phyloP scores from a whole-genome alignment of 2,888 invertebrate species.

The Nineta flava region DNA sequence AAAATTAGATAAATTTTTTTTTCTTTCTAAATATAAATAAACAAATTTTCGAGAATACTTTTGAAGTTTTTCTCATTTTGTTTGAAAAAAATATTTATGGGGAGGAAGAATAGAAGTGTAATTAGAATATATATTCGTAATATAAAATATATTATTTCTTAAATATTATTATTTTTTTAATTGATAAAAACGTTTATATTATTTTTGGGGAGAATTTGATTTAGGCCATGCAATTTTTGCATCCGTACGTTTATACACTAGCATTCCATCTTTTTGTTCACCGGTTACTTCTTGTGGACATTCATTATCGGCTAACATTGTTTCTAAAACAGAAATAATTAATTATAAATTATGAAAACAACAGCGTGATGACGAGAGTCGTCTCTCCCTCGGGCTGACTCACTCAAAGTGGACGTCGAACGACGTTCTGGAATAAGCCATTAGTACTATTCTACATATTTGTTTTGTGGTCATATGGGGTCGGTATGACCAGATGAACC shows the following conservation, averaged over 20 bases:
- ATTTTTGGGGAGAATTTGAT: slow-evolving; percentile 23
- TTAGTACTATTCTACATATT: slow-evolving; percentile 83
- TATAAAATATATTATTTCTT: no score
- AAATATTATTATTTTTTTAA: no score
- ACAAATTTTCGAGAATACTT: no score
- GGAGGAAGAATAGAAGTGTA: no score
- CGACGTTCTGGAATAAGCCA: no score
- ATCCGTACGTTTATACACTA: slow-evolving; percentile 90
- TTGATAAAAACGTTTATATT: not conserved
- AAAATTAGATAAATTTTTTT: no score
- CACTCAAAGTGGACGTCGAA: no score
- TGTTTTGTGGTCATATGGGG: slow-evolving; percentile 88
- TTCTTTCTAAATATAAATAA: no score
- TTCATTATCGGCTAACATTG: slow-evolving; percentile 71
- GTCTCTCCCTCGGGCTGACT: no score
- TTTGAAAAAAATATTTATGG: no score
- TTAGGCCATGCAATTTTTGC: slow-evolving; percentile 95
- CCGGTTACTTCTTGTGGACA: slow-evolving; percentile 75
- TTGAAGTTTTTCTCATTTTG: no score
- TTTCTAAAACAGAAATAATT: slow-evolving; percentile 49
- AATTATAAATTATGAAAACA: slow-evolving; percentile 9
- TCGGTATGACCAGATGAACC: slow-evolving; percentile 86
- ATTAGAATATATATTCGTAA: no score
- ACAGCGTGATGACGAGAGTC: not conserved
- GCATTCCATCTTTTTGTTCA: slow-evolving; percentile 69